Evolutionary conservation across 1,140 invertebrate species (phyloP).

Genomic region (Microvelia longipes): DNA sequence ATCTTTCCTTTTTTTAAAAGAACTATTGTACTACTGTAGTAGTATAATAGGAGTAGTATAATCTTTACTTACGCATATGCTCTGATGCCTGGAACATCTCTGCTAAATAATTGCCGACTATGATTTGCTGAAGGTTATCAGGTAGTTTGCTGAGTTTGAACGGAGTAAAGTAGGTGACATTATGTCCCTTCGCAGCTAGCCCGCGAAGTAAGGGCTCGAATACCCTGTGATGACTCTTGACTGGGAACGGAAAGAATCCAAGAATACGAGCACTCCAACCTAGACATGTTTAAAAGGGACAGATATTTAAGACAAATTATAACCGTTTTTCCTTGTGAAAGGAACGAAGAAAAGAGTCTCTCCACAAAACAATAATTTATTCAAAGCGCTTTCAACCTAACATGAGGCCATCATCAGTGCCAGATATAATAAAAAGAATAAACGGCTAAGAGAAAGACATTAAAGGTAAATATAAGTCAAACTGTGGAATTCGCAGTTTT

Average conservation of each 20-base stretch:
- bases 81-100: neutral
- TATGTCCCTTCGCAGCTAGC: constrained; percentile 21
- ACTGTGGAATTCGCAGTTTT: too few species aligned
- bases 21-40: too few species aligned
- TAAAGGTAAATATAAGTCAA: too few species aligned
- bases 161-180: constrained; percentile 19
- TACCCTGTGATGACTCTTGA: constrained; percentile 14
- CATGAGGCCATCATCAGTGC: too few species aligned
- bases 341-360: too few species aligned
- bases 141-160: constrained; percentile 8
- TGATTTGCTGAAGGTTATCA: constrained; percentile 9
- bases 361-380: too few species aligned
- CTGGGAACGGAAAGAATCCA: constrained; percentile 13
- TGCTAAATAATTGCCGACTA: neutral
- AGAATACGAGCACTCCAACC: constrained; percentile 7
- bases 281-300: neutral
- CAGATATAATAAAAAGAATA: too few species aligned
- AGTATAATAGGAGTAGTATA: too few species aligned
- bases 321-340: too few species aligned
- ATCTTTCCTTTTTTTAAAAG: too few species aligned
- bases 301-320: neutral
- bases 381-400: too few species aligned
- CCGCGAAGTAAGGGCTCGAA: constrained; percentile 13
- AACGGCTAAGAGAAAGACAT: too few species aligned
- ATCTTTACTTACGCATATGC: neutral